These are phyloP conservation scores for Listronotus oregonensis DNA, from an alignment of 1,140 invertebrate species.

Conservation along the genomic window DNA sequence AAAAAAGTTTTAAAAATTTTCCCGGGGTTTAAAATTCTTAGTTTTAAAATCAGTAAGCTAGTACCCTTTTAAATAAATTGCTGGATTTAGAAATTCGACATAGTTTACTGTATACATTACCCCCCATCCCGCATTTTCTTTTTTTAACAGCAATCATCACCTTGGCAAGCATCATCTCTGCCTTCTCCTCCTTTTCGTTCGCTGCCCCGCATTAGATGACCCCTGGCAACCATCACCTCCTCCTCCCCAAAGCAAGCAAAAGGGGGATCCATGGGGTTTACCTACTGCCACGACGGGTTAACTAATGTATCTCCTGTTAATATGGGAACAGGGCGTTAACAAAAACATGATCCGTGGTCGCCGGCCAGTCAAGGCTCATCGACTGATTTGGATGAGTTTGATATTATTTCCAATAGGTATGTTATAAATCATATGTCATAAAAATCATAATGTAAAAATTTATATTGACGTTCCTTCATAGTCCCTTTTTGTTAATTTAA, in stretches of 20 bases:
- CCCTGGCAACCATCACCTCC: conserved; percentile 41
- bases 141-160: conserved; percentile 37
- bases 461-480: too few species aligned
- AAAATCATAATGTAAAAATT: too few species aligned
- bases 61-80: too few species aligned
- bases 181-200: conserved; percentile 14
- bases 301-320: conserved; percentile 45
- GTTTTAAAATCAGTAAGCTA: too few species aligned
- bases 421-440: too few species aligned
- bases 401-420: conserved; percentile 75
- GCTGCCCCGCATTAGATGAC: conserved; percentile 16
- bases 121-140: too few species aligned
- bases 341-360: conserved; percentile 51
- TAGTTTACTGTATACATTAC: too few species aligned
- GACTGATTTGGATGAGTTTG: conserved; percentile 82
- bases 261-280: conserved; percentile 60
- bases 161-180: conserved; percentile 45
- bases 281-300: conserved; percentile 46
- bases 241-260: too few species aligned
- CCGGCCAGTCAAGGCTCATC: conserved; percentile 61
- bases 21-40: too few species aligned
- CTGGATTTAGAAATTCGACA: too few species aligned
- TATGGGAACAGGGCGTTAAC: conserved; percentile 36
- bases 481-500: too few species aligned
- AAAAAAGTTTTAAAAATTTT: too few species aligned